These are phyloP conservation scores for Emydura subglobosa DNA, from an alignment of 2,113 vertebrate genomes.

Conservation along the genomic window DNA sequence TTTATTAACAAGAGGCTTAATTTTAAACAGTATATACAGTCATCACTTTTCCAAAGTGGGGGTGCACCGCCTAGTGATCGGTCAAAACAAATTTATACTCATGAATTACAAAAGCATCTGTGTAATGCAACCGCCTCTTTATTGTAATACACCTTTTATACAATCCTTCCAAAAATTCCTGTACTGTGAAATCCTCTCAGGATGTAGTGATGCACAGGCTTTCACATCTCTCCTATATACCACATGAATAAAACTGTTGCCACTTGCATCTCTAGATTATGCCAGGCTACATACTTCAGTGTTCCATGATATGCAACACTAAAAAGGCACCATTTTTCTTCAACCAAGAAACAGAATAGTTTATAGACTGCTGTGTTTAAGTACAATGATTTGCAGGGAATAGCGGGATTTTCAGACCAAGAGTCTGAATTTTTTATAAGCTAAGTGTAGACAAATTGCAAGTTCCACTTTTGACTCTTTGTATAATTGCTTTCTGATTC, in stretches of 20 bases:
- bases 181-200: conserved; percentile 70
- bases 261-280: conserved; percentile 79
- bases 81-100: conserved; percentile 76
- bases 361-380: conserved; percentile 71
- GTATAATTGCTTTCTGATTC: conserved; percentile 57
- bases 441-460: conserved; percentile 57
- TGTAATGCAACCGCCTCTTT: conserved; percentile 77
- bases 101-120: conserved; percentile 78
- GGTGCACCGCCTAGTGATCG: conserved; percentile 77
- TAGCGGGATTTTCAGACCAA: conserved; percentile 70
- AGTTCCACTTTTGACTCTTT: conserved; percentile 51
- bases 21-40: conserved; percentile 87
- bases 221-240: conserved; percentile 75
- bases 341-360: conserved; percentile 45
- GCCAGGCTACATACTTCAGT: conserved; percentile 74
- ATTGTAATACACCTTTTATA: conserved; percentile 77
- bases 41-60: conserved; percentile 78
- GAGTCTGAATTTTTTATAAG: conserved; percentile 48
- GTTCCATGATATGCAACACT: conserved; percentile 77
- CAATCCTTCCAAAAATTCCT: conserved; percentile 75
- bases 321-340: conserved; percentile 78
- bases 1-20: conserved; percentile 92
- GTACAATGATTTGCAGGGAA: conserved; percentile 78
- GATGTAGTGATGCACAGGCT: conserved; percentile 70
- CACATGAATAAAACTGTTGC: conserved; percentile 80